Evolutionary conservation across 2,113 vertebrate species (phyloP).

Genomic region (Chaetura pelagica): DNA sequence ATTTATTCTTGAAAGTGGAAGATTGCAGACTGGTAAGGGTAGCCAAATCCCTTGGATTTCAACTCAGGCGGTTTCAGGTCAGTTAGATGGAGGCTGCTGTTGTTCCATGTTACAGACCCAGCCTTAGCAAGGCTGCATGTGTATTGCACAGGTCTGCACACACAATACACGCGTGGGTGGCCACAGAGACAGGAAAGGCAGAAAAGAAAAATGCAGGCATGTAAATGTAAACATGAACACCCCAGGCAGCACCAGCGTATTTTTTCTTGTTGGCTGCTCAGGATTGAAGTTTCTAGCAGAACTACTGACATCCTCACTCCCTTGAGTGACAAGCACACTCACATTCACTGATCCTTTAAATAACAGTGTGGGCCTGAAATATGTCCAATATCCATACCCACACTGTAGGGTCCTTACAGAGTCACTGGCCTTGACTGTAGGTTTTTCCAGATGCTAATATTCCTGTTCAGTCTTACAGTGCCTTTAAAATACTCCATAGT

Average conservation of each 20-base stretch:
- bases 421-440: not conserved
- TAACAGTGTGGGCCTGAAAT: not conserved
- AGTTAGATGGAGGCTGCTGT: not conserved
- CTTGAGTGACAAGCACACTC: not conserved
- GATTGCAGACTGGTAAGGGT: not conserved
- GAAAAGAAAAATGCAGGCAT: not conserved
- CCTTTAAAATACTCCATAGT: not conserved
- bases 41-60: not conserved
- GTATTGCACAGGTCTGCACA: not conserved
- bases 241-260: not conserved
- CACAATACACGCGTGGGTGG: accelerated
- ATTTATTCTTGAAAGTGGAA: not conserved
- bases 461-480: not conserved
- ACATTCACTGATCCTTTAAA: not conserved
- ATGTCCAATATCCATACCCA: not conserved
- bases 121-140: not conserved
- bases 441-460: not conserved
- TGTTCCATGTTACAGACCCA: not conserved
- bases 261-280: not conserved
- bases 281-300: not conserved
- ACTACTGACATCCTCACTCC: not conserved
- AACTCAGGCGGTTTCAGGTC: not conserved
- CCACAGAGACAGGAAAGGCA: not conserved
- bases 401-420: too few relatives aligned
- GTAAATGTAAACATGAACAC: not conserved